These are phyloP conservation scores for Oligia latruncula DNA, from an alignment of 2,888 invertebrate genomes.

Conservation along the genomic window DNA sequence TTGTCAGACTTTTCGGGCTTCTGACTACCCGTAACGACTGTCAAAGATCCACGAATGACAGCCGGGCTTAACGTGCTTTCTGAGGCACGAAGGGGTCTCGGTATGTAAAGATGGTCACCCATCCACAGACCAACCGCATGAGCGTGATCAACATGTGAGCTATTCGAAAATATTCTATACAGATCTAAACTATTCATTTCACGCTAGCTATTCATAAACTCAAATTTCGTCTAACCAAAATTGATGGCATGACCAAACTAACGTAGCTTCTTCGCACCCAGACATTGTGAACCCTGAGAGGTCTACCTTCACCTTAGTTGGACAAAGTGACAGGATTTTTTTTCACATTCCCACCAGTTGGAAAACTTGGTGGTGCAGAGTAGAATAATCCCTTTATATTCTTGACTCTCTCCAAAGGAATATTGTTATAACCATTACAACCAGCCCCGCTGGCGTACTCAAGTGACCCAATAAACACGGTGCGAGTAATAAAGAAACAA, in stretches of 20 bases:
- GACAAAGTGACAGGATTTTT: not conserved
- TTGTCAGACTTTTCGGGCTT: too few species aligned
- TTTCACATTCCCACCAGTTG: not conserved
- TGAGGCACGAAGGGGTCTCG: too few species aligned
- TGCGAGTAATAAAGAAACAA: slow-evolving; percentile 36
- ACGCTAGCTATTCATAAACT: not conserved
- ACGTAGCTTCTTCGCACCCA: not conserved
- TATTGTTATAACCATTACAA: not conserved
- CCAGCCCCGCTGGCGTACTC: not conserved
- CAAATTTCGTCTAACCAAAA: not conserved
- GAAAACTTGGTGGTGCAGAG: not conserved
- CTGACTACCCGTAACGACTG: too few species aligned
- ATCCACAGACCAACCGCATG: too few species aligned
- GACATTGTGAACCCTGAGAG: not conserved
- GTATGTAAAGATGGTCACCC: too few species aligned
- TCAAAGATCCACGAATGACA: too few species aligned
- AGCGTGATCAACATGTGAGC: too few species aligned
- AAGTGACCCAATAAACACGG: slow-evolving; percentile 20
- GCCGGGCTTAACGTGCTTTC: too few species aligned
- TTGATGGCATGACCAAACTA: not conserved
- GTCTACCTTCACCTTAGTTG: not conserved
- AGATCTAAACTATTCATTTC: not conserved
- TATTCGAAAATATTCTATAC: not conserved
- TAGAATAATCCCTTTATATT: not conserved
- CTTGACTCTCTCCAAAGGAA: not conserved